Conservation (phyloP, 2,113 vertebrate genomes). For the Cryptomyrus ogoouensis region DNA sequence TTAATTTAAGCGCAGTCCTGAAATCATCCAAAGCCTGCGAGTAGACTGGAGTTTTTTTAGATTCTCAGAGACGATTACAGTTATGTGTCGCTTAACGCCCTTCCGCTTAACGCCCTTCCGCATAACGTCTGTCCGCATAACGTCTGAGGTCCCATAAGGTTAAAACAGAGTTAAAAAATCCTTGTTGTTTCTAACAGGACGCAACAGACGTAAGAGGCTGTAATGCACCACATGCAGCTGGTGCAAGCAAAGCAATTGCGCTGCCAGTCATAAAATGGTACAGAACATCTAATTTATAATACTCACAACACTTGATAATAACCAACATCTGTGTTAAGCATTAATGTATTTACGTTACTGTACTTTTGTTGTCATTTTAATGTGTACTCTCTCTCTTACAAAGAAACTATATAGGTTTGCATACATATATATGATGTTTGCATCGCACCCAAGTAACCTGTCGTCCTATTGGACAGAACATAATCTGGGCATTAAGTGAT, state of each 20-base stretch:
- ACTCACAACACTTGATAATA: background rate
- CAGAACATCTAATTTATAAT: background rate
- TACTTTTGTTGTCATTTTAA: background rate
- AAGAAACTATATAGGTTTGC: background rate
- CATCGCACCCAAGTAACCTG: background rate
- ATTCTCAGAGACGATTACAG: background rate
- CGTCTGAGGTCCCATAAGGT: too few relatives aligned
- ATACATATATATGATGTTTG: background rate
- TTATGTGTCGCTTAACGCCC: background rate
- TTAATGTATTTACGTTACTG: background rate
- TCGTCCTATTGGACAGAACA: background rate
- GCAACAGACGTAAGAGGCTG: background rate
- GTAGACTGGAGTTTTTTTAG: background rate
- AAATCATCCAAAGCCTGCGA: background rate
- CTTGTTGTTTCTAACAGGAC: background rate
- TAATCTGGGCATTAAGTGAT: background rate
- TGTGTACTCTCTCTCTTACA: background rate
- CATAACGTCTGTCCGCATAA: background rate
- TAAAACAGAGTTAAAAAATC: background rate
- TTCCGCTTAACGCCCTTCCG: background rate
- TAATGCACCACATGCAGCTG: background rate
- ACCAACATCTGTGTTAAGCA: background rate
- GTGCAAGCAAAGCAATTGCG: background rate
- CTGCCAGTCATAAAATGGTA: background rate
- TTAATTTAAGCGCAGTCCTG: background rate